Conservation (phyloP, 2,113 vertebrate species). For the Dermatemys mawii region DNA sequence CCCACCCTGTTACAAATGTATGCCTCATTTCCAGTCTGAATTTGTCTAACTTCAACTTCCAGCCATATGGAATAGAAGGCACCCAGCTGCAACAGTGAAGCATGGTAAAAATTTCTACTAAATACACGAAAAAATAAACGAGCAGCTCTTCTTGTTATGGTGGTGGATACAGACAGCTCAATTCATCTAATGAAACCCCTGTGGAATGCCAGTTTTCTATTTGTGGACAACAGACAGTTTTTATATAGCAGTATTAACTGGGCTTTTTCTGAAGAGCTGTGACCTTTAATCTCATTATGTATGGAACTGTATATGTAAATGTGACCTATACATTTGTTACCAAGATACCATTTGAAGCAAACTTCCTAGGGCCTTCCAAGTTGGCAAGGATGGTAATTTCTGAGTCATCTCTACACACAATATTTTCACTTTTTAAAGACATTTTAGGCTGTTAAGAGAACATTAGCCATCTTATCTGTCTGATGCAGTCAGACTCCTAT, state of each 20-base stretch:
- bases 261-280: constrained; percentile 11
- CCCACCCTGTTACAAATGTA: not conserved
- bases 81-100: not conserved
- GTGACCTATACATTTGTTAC: constrained; percentile 38
- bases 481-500: constrained; percentile 26
- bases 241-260: constrained; percentile 11
- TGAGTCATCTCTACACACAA: constrained; percentile 57
- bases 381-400: constrained; percentile 54
- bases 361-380: constrained; percentile 43
- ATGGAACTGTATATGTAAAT: constrained; percentile 32
- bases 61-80: not conserved
- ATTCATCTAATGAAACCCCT: constrained; percentile 8
- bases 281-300: constrained; percentile 51
- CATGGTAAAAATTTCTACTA: not conserved
- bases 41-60: not conserved
- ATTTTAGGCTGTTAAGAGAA: constrained; percentile 13
- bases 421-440: constrained; percentile 33
- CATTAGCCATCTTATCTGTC: not conserved
- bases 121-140: not conserved
- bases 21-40: not conserved
- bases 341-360: constrained; percentile 55
- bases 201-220: constrained; percentile 15
- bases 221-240: not conserved
- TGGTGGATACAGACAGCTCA: constrained; percentile 9
- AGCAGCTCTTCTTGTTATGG: not conserved